These are phyloP conservation scores for Danionella dracula DNA, from an alignment of 2,797 vertebrate genomes.

Conservation along the genomic window DNA sequence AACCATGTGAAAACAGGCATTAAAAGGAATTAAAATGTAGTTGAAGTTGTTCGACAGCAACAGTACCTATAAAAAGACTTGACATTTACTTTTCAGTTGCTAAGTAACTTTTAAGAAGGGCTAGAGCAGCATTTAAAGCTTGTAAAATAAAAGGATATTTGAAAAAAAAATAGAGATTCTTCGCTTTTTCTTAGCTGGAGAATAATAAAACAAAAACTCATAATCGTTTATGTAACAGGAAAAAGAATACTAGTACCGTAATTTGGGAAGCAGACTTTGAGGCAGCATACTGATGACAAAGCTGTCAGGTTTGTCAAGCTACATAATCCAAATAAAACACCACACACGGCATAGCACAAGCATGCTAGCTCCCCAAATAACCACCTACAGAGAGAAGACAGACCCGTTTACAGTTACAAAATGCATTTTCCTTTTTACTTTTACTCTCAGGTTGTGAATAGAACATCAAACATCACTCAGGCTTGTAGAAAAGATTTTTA, in stretches of 20 bases:
- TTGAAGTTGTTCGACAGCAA: too few relatives aligned
- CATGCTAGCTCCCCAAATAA: conserved; percentile 73
- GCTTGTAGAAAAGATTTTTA: neutral
- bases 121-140: too few relatives aligned
- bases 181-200: too few relatives aligned
- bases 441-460: neutral
- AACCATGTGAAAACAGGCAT: too few relatives aligned
- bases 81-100: too few relatives aligned
- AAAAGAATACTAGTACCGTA: conserved; percentile 61
- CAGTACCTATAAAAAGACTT: too few relatives aligned
- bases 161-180: too few relatives aligned
- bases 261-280: conserved; percentile 79
- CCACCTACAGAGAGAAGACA: conserved; percentile 54
- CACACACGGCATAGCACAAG: conserved; percentile 78
- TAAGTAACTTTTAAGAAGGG: too few relatives aligned
- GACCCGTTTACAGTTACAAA: neutral
- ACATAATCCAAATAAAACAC: conserved; percentile 72
- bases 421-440: neutral
- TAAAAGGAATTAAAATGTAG: too few relatives aligned
- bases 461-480: neutral
- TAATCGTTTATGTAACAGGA: neutral
- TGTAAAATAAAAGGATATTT: too few relatives aligned
- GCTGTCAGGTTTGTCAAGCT: conserved; percentile 73
- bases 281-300: conserved; percentile 78
- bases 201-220: neutral